Percentiles rank a stretch among this genome's conserved stretches.
Evolutionary conservation across 2,113 vertebrate species (phyloP).

Genomic region (Prionailurus viverrinus): DNA sequence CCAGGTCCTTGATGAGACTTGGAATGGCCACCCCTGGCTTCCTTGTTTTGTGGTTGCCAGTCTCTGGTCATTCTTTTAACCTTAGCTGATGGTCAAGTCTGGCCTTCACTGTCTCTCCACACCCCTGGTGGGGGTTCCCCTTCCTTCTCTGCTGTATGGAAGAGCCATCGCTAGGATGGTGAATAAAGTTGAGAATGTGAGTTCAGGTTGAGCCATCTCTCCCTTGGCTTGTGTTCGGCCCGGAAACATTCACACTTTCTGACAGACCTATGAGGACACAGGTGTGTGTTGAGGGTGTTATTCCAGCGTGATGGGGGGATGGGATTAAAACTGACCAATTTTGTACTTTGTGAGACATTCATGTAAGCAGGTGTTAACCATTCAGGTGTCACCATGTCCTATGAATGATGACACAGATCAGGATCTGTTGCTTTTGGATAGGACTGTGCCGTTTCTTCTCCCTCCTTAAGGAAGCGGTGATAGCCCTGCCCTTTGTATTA

Average conservation of each 20-base stretch:
- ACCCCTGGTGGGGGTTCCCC: neutral
- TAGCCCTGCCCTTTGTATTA: neutral
- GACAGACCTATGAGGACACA: neutral
- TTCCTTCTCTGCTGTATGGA: constrained; percentile 38
- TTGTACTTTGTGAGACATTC: neutral
- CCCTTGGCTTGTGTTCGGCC: neutral
- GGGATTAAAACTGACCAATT: neutral
- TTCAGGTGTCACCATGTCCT: neutral
- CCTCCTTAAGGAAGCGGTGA: neutral
- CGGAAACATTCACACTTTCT: neutral
- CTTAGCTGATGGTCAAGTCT: neutral
- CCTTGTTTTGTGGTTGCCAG: neutral
- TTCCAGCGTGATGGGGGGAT: neutral
- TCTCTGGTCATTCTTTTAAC: neutral
- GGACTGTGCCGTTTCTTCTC: neutral
- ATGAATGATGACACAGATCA: neutral
- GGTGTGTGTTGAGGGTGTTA: neutral
- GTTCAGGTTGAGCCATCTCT: neutral
- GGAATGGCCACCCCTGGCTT: constrained; percentile 6
- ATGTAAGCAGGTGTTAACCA: neutral
- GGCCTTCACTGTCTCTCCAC: neutral
- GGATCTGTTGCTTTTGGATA: neutral
- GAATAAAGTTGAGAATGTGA: constrained; percentile 74
- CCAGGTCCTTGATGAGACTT: neutral
- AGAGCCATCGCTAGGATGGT: neutral